Base-by-base conservation (phyloP, 2,888 invertebrate species). In the Xiphydria camelus region DNA sequence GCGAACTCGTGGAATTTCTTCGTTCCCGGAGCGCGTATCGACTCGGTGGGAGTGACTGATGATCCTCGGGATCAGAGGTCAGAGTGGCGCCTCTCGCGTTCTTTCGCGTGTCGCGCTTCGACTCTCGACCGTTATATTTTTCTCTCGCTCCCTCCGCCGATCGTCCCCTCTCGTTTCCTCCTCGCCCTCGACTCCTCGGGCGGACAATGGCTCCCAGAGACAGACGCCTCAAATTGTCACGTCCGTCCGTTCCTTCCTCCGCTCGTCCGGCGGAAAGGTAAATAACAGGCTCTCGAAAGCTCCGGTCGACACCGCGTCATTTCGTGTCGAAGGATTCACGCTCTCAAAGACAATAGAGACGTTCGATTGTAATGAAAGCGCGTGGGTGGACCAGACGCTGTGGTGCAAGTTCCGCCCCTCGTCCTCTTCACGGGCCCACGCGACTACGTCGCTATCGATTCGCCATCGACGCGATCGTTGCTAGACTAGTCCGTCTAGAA, bases 41-140 rank as follows among this genome's bases (percentile, higher is more conserved):
- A 62, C 60, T 64, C 59, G 49, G 21, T 25, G 36, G 50, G 57
- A 62, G 64, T 62, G 62, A 62, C 64, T 58, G 60, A 62, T n/a
- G n/a, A n/a, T n/a, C n/a, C n/a, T n/a, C n/a, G n/a, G n/a, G n/a
- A n/a, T n/a, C n/a, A 39, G 49, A 47, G 62, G 62, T 62, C 64
- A 57, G 42, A 46, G 55, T 62, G 62, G 62, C 61, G 64, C 64
- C 62, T 58, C 14, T 0, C 7, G 29, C 15, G 15, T 29, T 14
- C 29, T 29, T 29, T 29, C n/a, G n/a, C n/a, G 12, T 29, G 29
- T 29, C 12, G 29, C 15, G 12, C 15, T 12, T 12, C 6, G 14
- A 29, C 12, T 6, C 1, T 7, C 12, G 14, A 5, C 12, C 14
- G 6, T n/a, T 29, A 14, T 23, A n/a, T 23, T 3, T 34, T 34